These are phyloP conservation scores for Heliocidaris erythrogramma DNA, from an alignment of 35 echinoderm and acorn worm species.

Conservation along the genomic window DNA sequence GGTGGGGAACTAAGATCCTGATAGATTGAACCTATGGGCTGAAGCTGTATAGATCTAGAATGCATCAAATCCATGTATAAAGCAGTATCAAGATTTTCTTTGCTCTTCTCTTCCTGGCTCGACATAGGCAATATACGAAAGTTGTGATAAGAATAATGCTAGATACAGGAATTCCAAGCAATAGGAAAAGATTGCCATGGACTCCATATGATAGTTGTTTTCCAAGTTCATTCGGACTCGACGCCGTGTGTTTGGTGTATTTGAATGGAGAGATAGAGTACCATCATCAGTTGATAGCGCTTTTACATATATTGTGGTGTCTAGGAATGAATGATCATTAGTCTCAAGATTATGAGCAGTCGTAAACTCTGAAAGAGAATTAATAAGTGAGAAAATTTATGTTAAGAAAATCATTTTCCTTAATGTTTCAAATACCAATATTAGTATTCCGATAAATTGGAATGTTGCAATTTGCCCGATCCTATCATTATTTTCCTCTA, in stretches of 20 bases:
- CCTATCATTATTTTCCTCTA: not conserved
- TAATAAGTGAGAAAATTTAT: not conserved
- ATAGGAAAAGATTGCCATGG: not conserved
- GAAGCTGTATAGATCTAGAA: not conserved
- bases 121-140: not conserved
- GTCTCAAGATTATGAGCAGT: not conserved
- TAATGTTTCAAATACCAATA: too few species aligned
- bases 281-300: not conserved
- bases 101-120: not conserved
- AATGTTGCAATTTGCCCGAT: not conserved
- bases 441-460: not conserved
- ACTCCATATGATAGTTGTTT: not conserved
- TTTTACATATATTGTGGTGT: not conserved
- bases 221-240: not conserved
- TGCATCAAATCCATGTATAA: conserved; percentile 6
- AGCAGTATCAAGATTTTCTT: not conserved
- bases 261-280: not conserved
- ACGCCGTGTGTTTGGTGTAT: not conserved
- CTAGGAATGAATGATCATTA: not conserved
- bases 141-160: not conserved
- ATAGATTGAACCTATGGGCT: not conserved
- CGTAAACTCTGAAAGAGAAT: not conserved
- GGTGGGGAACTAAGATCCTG: not conserved
- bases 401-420: not conserved
- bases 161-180: not conserved